phyloP scores from a whole-genome alignment of 2,888 invertebrate genomes.

The Ochropleura leucogaster region DNA sequence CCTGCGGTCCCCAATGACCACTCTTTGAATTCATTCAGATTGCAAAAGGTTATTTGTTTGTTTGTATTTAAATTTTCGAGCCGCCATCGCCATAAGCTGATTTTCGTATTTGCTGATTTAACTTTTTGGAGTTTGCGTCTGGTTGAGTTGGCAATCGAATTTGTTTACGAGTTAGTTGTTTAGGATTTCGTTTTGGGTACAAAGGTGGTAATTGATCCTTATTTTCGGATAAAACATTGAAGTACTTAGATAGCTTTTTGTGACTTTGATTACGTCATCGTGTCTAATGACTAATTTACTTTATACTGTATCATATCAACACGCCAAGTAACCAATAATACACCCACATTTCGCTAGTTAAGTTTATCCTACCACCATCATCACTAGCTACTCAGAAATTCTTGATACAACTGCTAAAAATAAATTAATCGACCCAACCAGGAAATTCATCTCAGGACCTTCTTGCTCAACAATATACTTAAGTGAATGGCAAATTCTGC shows the following conservation, averaged over 20 bases:
- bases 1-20: constrained; percentile 46
- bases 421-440: not conserved
- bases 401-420: not conserved
- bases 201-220: not conserved
- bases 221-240: not conserved
- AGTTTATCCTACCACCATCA: not conserved
- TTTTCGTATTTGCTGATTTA: constrained; percentile 51
- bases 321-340: not conserved
- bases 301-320: not conserved
- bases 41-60: constrained; percentile 50
- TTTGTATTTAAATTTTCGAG: constrained; percentile 57
- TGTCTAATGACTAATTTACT: not conserved
- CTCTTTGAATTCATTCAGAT: constrained; percentile 54
- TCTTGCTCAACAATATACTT: not conserved
- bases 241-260: not conserved
- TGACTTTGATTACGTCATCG: not conserved
- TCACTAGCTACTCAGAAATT: not conserved
- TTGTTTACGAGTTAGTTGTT: constrained; percentile 17
- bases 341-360: not conserved
- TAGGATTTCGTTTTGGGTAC: constrained; percentile 16
- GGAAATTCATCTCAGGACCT: not conserved
- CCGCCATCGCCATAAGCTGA: constrained; percentile 51
- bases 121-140: constrained; percentile 34
- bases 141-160: constrained; percentile 30
- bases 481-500: not conserved